phyloP scores from a whole-genome alignment of 2,888 invertebrate species.

The Ectemnius continuus region DNA sequence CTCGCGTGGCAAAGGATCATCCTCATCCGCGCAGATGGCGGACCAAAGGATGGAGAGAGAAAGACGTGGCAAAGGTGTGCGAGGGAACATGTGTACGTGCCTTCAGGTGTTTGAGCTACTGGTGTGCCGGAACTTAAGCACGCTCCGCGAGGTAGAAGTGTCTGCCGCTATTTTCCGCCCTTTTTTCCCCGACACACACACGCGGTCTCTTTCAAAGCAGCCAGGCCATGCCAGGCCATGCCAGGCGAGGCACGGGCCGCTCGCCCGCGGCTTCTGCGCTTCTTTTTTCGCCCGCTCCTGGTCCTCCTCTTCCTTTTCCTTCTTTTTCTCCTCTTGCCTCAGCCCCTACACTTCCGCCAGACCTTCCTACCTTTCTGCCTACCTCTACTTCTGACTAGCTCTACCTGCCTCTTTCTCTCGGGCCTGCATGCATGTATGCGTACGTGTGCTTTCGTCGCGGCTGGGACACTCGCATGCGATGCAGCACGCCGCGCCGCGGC shows the following conservation, averaged over 20 bases:
- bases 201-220: slow-evolving; percentile 21
- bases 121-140: slow-evolving; percentile 31
- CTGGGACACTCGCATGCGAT: slow-evolving; percentile 44
- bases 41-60: no score
- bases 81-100: slow-evolving; percentile 37
- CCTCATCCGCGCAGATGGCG: slow-evolving; percentile 14
- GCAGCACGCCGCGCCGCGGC: slow-evolving; percentile 29
- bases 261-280: slow-evolving; percentile 12
- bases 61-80: not conserved
- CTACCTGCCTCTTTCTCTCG: no score
- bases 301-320: slow-evolving; percentile 15
- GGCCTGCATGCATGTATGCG: not conserved
- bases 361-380: not conserved
- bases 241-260: not conserved
- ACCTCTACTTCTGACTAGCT: not conserved
- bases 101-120: slow-evolving; percentile 39
- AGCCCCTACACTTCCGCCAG: slow-evolving; percentile 19
- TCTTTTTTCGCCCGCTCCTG: slow-evolving; percentile 8
- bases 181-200: slow-evolving; percentile 10
- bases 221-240: not conserved
- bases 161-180: slow-evolving; percentile 29
- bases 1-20: slow-evolving; percentile 26
- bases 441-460: slow-evolving; percentile 25
- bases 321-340: slow-evolving; percentile 20
- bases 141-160: slow-evolving; percentile 35